These are phyloP conservation scores for Cantharis lateralis DNA, from an alignment of 2,888 invertebrate genomes.

Conservation along the genomic window DNA sequence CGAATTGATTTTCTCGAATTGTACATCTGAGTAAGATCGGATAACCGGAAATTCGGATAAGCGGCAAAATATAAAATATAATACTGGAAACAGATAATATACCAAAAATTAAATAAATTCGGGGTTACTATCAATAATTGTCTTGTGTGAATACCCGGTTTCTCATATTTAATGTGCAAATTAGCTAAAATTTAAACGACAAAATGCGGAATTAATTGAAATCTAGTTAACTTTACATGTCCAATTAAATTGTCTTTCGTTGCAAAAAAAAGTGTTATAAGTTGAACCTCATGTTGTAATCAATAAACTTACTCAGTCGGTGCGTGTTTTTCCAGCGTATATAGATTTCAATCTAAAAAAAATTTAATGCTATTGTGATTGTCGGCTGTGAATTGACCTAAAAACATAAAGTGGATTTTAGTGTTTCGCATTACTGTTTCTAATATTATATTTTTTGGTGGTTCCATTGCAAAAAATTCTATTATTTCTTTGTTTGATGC, in stretches of 20 bases:
- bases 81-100: too few species aligned
- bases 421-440: background rate
- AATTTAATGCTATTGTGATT: conserved; percentile 8
- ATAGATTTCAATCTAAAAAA: conserved; percentile 9
- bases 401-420: background rate
- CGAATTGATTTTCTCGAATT: too few species aligned
- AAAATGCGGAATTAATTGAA: background rate
- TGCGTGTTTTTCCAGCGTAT: conserved; percentile 11
- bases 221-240: too few species aligned
- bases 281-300: background rate
- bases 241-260: background rate
- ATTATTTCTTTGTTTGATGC: background rate
- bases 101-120: too few species aligned
- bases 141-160: too few species aligned
- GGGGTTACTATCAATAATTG: too few species aligned
- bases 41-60: too few species aligned
- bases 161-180: too few species aligned
- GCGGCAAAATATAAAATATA: too few species aligned
- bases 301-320: conserved; percentile 3
- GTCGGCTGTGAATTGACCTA: conserved; percentile 5
- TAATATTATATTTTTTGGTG: background rate
- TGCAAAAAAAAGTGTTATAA: background rate
- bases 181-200: too few species aligned
- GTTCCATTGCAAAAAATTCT: background rate
- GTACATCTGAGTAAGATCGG: too few species aligned